phyloP scores from a whole-genome alignment of 2,113 vertebrate genomes.

The Pungitius pungitius region DNA sequence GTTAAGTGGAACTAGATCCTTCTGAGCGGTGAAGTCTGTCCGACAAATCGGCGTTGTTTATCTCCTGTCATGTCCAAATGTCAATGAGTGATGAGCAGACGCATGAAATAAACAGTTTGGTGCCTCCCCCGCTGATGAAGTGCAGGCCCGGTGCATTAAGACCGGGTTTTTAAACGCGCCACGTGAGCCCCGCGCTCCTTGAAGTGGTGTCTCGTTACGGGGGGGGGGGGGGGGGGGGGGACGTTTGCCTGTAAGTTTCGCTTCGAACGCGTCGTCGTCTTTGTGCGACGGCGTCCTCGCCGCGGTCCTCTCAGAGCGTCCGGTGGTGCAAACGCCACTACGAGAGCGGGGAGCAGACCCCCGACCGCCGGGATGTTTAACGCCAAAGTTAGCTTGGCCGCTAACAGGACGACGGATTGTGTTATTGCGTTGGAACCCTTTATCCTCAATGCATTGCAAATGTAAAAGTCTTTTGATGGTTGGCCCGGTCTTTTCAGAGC shows the following conservation, averaged over 20 bases:
- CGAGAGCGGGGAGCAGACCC: too few relatives aligned
- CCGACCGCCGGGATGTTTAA: not conserved
- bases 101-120: slow-evolving; percentile 17
- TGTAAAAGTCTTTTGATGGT: not conserved
- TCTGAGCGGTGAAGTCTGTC: slow-evolving; percentile 61
- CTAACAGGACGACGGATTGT: not conserved
- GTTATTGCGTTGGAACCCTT: not conserved
- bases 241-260: not conserved
- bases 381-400: not conserved
- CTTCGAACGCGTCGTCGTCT: not conserved
- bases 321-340: too few relatives aligned
- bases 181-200: not conserved
- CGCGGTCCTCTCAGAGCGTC: not conserved
- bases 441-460: not conserved
- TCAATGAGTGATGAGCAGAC: slow-evolving; percentile 31
- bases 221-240: too few relatives aligned
- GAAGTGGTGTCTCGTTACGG: not conserved
- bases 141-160: not conserved
- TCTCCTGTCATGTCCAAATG: slow-evolving; percentile 53
- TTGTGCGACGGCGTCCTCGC: not conserved
- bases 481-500: too few relatives aligned
- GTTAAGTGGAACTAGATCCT: slow-evolving; percentile 67
- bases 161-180: not conserved
- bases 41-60: slow-evolving; percentile 57
- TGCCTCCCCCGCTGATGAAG: not conserved